A percentile compares a stretch with the other conserved stretches of the same genome.
Conservation (phyloP, 1,140 invertebrate genomes). For the Telenomus remus region DNA sequence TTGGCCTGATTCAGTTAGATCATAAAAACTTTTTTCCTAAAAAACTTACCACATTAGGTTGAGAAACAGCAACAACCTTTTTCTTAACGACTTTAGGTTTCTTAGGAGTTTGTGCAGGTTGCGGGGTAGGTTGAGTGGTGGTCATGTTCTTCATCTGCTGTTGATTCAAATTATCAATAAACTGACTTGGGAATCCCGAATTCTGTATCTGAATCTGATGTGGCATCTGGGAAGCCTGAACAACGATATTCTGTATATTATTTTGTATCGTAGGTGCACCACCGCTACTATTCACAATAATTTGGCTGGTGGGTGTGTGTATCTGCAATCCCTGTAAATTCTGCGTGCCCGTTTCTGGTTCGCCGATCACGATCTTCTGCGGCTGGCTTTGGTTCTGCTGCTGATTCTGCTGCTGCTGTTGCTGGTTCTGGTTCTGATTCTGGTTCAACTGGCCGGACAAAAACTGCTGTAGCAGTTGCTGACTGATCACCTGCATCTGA, state of each 20-base stretch:
- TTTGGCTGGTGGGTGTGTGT: conserved; percentile 74
- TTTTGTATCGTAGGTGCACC: conserved; percentile 74
- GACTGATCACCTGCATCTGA: conserved; percentile 74
- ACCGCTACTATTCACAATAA: conserved; percentile 74
- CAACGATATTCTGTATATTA: conserved; percentile 74
- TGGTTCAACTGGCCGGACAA: conserved; percentile 69
- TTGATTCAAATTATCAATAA: conserved; percentile 74
- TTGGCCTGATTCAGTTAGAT: no score
- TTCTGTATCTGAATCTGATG: conserved; percentile 74
- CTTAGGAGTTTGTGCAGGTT: conserved; percentile 58
- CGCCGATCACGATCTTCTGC: conserved; percentile 73
- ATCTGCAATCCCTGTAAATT: conserved; percentile 73
- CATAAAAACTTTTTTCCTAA: conserved; percentile 49
- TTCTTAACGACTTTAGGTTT: conserved; percentile 70
- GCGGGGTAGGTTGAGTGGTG: conserved; percentile 48
- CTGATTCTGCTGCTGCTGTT: conserved; percentile 32
- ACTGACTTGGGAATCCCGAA: conserved; percentile 72
- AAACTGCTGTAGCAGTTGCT: conserved; percentile 72
- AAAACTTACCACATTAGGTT: conserved; percentile 48
- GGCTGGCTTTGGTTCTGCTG: conserved; percentile 51
- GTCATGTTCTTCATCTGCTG: conserved; percentile 71
- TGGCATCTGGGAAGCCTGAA: conserved; percentile 73
- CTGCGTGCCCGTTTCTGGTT: conserved; percentile 67
- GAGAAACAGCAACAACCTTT: conserved; percentile 64
- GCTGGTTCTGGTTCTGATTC: conserved; percentile 35